A percentile compares a stretch with the other conserved stretches of the same genome.
Evolutionary conservation across 2,797 vertebrate genomes (phyloP).

Genomic region (Typhlichthys subterraneus): DNA sequence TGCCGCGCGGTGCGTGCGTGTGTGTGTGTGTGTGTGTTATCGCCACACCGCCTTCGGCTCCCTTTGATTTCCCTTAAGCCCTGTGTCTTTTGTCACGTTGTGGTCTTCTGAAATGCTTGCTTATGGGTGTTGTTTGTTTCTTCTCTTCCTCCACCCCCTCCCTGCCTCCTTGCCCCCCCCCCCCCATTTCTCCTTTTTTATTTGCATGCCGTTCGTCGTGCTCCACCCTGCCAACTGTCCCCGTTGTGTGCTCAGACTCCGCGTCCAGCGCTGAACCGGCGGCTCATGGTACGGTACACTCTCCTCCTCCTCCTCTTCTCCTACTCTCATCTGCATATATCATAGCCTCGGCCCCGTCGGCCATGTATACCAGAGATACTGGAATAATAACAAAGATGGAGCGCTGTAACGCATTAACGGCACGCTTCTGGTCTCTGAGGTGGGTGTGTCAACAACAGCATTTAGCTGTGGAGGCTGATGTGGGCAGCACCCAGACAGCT

Average conservation of each 20-base stretch:
- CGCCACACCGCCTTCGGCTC: conserved; percentile 29
- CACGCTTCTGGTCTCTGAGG: too few species aligned
- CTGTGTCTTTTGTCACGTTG: conserved; percentile 73
- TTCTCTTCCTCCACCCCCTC: conserved; percentile 80
- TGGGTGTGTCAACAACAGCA: too few species aligned
- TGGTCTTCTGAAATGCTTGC: conserved; percentile 85
- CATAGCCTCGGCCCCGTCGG: background rate
- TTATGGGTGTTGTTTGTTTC: conserved; percentile 83
- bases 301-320: conserved; percentile 75
- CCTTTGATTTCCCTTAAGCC: conserved; percentile 71
- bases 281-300: conserved; percentile 98
- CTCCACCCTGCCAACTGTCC: conserved; percentile 94
- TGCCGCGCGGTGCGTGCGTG: background rate
- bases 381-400: too few species aligned
- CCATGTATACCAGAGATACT: background rate
- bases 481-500: too few species aligned
- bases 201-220: conserved; percentile 99
- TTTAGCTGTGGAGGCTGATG: too few species aligned
- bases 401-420: too few species aligned
- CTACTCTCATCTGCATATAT: too few species aligned
- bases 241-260: conserved; percentile 91
- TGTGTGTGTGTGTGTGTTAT: conserved; percentile 6
- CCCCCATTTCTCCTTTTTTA: conserved; percentile 87
- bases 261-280: conserved; percentile 97
- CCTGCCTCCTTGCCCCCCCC: conserved; percentile 82